Base-by-base conservation (phyloP, 2,797 vertebrate genomes). In the Bryconaethiops microstoma region DNA sequence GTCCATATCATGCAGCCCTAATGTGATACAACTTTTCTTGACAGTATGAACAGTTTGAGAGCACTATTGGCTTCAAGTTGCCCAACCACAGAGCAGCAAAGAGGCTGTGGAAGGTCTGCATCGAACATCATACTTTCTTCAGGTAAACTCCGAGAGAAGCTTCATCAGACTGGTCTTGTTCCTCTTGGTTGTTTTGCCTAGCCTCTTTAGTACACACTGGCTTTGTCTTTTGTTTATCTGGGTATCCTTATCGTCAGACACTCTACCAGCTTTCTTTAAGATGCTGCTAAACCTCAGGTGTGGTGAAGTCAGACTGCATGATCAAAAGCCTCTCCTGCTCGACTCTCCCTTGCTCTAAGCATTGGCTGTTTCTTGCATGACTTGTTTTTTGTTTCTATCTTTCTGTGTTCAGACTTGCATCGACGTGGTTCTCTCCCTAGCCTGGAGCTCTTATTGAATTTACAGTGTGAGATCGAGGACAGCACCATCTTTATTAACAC, bases 51-150 rank as follows among this genome's bases (percentile, higher is more conserved):
- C 94, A 95, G 88, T 95, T 95, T 88, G 98, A 99, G 90, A 99
- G 98, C 89, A 99, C 98, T 40, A 99, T 99, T 17, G 98, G 98
- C 82, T 99, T 99, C 88, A 99, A 99, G 90, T 95, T 99, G 81
- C 97, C 97, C 16, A 97, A 99, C 92, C 98, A 99, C 91, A 95
- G 98, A 88, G 96, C 97, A 0, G 98, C 98, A 78, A 99, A 99
- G 92, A 95, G 95, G 82, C 94, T 99, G 77, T 99, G 98, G 98
- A 99, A 99, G 88, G 97, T 99, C 92, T 99, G 98, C 96, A 99
- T 99, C 0, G 98, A 99, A 87, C 97, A 99, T 87, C 98, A 99
- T 91, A 99, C 98, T 0, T 99, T 99, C 91, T 99, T 99, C 92
- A 96, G 98, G 98, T 99, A 91, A 94, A 94, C 75, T 25, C 29